Base-by-base conservation (phyloP, 2,797 vertebrate species). In the Spondyliosoma cantharus region DNA sequence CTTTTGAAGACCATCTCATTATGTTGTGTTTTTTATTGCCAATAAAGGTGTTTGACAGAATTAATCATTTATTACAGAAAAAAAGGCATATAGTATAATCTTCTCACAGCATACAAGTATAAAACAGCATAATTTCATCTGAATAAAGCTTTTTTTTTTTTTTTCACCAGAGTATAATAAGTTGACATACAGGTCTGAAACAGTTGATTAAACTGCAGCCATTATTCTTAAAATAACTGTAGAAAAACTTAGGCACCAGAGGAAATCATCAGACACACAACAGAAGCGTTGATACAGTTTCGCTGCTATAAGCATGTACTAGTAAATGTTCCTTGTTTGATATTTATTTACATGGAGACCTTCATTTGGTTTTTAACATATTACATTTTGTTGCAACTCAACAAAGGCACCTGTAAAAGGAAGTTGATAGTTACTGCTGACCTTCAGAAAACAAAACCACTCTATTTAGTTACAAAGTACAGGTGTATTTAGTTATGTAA, bases 291-390 rank as follows among this genome's bases (percentile, higher is more conserved):
- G 61, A 77, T 45, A 80, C 17, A 69, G 61, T 42, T 71, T 74
- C 16, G 75, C 42, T 84, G 80, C 78, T 79, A 64, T 82, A 67
- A 88, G 71, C 74, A 78, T 54, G 70, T 81, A 78, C 78, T 73
- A 67, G 46, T 64, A 70, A 57, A 79, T 72, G 46, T 83, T 76
- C 74, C 62, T 79, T 71, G 49, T 72, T 70, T 83, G 32, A 60
- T 70, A 37, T n/a, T 76, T 87, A 89, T 85, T 74, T 83, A 86
- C 85, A 88, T 19, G 1, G 43, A 84, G 45, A 87, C 89, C 89
- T 93, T 91, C 85, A 93, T 90, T 85, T 89, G 67, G 53, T 82
- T 82, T 14, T 46, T 46, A 46, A 46, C 71, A 75, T 48, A 32
- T 37, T 65, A 71, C 57, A 74, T 70, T 80, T 74, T 67, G 56